Evolutionary conservation across 1,140 invertebrate genomes (phyloP), one percentile per base, ranked within the genome.

Genomic region (Carposina sasakii): DNA sequence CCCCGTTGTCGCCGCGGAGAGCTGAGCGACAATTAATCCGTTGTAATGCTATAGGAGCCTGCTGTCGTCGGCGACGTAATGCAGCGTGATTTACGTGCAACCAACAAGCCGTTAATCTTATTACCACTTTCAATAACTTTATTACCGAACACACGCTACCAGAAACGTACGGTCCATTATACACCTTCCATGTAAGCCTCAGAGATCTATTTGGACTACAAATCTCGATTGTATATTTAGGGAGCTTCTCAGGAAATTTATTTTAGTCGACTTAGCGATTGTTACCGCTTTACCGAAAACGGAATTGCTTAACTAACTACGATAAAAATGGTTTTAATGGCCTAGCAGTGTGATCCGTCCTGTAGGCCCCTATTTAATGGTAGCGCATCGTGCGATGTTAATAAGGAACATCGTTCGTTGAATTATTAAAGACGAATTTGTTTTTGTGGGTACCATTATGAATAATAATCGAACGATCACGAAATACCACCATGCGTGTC

Each of bases 91-190:
- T 78, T 81, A 81, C 70, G 71, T 52, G 59, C 63, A 47, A 55
- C 57, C 65, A 69, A 73, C 70, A 62, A 67, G 66, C 67, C 72
- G 73, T 78, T 81, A 73, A 81, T 81, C 77, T 81, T 81, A 78
- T 78, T 81, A 77, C 72, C 73, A 77, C 74, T 76, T 76, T 76
- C 74, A 77, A 79, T 81, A 81, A 81, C 74, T 78, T 78, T 72
- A 81, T 78, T 73, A 81, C 67, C 60, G 62, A 62, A 52, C 57
- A 53, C 60, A 46, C 46, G 52, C 48, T 53, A 53, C 60, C 31
- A 54, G 43, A 49, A 43, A 51, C 37, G 48, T 41, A 50, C 65
- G 65, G 33, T 52, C 60, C 33, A 76, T 66, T 69, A 65, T 72
- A 62, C 49, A 73, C 70, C 66, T 73, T 76, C 47, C 21, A 60